Evolutionary conservation across 2,888 invertebrate species (phyloP), one percentile per base, ranked within the genome.

Genomic region (Pyrgus malvae): DNA sequence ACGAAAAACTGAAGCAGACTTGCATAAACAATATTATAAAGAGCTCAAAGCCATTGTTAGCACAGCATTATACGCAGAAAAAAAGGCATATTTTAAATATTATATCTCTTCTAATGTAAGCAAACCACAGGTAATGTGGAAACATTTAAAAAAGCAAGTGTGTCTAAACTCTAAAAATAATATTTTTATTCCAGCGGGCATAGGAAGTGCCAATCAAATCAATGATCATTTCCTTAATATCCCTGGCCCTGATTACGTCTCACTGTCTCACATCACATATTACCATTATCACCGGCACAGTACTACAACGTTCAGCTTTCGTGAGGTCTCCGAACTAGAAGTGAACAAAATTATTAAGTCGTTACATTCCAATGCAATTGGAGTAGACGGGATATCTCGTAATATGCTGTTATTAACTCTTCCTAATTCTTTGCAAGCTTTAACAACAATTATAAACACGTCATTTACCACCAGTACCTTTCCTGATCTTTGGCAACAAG

Each of bases 151-250:
- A 6, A 16, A 17, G n/a, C 27, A 27, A 6, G 11, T 46, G 2
- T 14, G 5, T 21, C 1, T 46, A 94, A 16, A 27, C 1, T 2
- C 16, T 1, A 8, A 8, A 14, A 37, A 8, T 37, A 8, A 12
- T 1, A 3, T 14, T 11, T 37, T 9, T 2, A 1, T 37, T 17
- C 35, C 35, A 4, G 16, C 17, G 8, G 9, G n/a, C 0, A 2
- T 33, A 11, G 14, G 12, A 1, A 6, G 7, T 33, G 8, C 33
- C 2, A 2, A 14, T 14, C 2, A 33, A 33, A 14, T 14, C 0
- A 33, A 33, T 14, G 6, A 12, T 1, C 14, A 14, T 7, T 33
- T 33, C 14, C 7, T 33, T 6, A 33, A 33, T 33, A 5, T 33
- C 6, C 12, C 33, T 2, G 14, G 14, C 6, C 4, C 12, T 4